Evolutionary conservation across 2,113 vertebrate genomes (phyloP).

Genomic region (Equus przewalskii): DNA sequence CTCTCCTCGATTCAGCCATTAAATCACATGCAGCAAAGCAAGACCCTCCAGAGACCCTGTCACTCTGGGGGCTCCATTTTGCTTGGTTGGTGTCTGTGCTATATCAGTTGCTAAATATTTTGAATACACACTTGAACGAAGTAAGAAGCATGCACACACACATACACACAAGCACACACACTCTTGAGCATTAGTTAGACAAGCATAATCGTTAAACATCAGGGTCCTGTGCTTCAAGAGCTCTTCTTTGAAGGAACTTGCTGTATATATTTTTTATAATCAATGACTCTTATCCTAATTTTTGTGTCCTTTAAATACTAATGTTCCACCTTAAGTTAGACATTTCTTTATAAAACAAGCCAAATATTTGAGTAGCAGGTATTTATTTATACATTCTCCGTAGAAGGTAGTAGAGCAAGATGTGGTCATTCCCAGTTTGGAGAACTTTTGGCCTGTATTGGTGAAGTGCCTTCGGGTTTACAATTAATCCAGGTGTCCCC

Average conservation of each 20-base stretch:
- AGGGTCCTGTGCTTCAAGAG: background rate
- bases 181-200: background rate
- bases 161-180: background rate
- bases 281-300: background rate
- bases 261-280: background rate
- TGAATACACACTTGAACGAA: background rate
- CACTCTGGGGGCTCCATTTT: background rate
- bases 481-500: background rate
- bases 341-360: background rate
- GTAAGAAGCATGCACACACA: background rate
- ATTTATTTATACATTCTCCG: background rate
- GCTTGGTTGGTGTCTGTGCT: background rate
- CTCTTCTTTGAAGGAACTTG: background rate
- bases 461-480: background rate
- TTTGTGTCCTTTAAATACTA: background rate
- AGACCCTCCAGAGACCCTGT: background rate
- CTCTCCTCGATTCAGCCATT: background rate
- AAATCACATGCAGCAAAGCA: background rate
- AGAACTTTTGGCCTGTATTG: background rate
- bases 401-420: background rate
- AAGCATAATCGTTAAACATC: background rate
- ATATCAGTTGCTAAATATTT: background rate
- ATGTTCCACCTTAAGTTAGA: background rate
- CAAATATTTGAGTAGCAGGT: background rate
- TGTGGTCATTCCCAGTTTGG: background rate